Conservation (phyloP, 2,888 invertebrate species). For the Strigamia transsilvanica region DNA sequence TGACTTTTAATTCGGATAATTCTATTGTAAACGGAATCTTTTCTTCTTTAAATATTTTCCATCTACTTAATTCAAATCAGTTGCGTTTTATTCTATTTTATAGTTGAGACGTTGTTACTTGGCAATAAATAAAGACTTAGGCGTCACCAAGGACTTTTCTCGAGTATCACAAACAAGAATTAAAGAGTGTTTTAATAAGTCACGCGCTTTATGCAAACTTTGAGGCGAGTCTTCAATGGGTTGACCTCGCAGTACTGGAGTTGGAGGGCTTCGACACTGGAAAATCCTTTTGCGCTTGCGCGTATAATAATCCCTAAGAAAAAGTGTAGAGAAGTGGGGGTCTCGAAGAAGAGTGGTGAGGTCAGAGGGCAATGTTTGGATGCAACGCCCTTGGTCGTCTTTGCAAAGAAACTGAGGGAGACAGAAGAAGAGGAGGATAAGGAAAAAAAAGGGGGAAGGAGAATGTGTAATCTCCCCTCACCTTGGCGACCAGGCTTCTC, state of each 20-base stretch:
- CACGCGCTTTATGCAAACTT: constrained; percentile 47
- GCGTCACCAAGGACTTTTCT: constrained; percentile 31
- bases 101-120: constrained; percentile 38
- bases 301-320: constrained; percentile 24
- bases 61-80: constrained; percentile 35
- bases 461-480: constrained; percentile 49
- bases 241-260: constrained; percentile 29
- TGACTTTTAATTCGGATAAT: background rate
- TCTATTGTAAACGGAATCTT: constrained; percentile 3
- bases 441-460: constrained; percentile 32
- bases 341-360: constrained; percentile 40
- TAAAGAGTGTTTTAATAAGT: constrained; percentile 45
- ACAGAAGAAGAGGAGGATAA: constrained; percentile 43
- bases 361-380: constrained; percentile 49
- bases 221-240: constrained; percentile 49
- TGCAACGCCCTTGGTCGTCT: constrained; percentile 49
- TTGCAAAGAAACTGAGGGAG: constrained; percentile 46
- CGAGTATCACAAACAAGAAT: constrained; percentile 45
- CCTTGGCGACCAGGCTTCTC: constrained; percentile 39
- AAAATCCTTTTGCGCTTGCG: constrained; percentile 49
- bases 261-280: constrained; percentile 42
- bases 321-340: constrained; percentile 44
- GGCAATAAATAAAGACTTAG: constrained; percentile 45
- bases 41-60: background rate
- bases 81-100: constrained; percentile 19